Conservation (phyloP, 2,888 invertebrate genomes). For the Macrosoma leucophasiata region DNA sequence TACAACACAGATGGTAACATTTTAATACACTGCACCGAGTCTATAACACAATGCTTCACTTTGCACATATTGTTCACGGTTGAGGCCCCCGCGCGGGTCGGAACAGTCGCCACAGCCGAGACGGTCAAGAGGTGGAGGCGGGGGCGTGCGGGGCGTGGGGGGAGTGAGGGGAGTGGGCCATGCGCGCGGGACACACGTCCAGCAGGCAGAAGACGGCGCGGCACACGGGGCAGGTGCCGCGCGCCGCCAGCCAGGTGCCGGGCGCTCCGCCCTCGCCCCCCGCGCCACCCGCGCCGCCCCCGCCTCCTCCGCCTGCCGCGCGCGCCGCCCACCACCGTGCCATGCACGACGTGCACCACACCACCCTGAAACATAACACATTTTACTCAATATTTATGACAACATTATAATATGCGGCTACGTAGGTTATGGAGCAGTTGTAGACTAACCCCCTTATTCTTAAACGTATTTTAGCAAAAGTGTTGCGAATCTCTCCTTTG, state of each 20-base stretch:
- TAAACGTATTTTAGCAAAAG: too few relatives aligned
- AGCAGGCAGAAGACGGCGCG: constrained; percentile 88
- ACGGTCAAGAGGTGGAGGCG: not conserved
- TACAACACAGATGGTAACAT: too few relatives aligned
- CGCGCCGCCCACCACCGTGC: constrained; percentile 84
- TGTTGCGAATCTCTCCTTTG: too few relatives aligned
- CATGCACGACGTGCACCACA: constrained; percentile 98
- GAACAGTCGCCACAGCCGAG: not conserved
- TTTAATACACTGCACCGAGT: too few relatives aligned
- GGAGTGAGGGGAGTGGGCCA: not conserved
- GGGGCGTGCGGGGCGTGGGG: not conserved
- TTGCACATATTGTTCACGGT: not conserved
- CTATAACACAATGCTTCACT: not conserved
- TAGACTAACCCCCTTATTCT: too few relatives aligned
- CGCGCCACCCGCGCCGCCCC: constrained; percentile 94
- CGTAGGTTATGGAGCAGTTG: too few relatives aligned
- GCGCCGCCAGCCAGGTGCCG: constrained; percentile 86
- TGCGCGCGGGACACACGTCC: constrained; percentile 80
- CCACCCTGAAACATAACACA: constrained; percentile 77
- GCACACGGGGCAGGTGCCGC: constrained; percentile 93
- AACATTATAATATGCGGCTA: too few relatives aligned
- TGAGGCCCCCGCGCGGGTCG: not conserved
- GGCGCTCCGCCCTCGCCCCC: constrained; percentile 84
- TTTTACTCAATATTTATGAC: too few relatives aligned
- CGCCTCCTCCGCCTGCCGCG: constrained; percentile 87